A percentile compares a stretch with the other conserved stretches of the same genome.
Evolutionary conservation across 2,888 invertebrate species (phyloP).

Genomic region (Crioceris asparagi): DNA sequence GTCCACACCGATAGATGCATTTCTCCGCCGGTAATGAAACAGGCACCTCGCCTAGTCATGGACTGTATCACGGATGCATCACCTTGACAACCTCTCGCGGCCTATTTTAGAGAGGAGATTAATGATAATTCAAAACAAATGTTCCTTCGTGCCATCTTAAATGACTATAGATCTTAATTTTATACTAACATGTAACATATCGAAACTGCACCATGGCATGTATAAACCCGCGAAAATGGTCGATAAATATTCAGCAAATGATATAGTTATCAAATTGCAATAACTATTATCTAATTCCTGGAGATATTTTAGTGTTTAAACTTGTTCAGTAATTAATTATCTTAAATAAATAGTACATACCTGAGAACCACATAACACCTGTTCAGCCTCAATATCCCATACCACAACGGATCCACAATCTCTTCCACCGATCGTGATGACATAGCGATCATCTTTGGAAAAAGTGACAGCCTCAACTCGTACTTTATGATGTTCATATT

Average conservation of each 20-base stretch:
- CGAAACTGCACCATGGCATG: too few species aligned
- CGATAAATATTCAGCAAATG: too few species aligned
- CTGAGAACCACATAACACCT: slow-evolving; percentile 39
- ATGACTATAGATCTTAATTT: too few species aligned
- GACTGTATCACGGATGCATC: slow-evolving; percentile 37
- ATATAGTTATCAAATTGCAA: too few species aligned
- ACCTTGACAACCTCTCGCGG: slow-evolving; percentile 31
- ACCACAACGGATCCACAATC: slow-evolving; percentile 84
- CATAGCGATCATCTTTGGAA: slow-evolving; percentile 66
- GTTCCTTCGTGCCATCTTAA: too few species aligned
- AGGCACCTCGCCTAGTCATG: slow-evolving; percentile 47
- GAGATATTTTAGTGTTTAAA: too few species aligned
- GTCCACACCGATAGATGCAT: slow-evolving; percentile 59
- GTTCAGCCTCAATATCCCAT: slow-evolving; percentile 55
- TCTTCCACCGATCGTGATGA: slow-evolving; percentile 64
- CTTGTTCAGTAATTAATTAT: too few species aligned
- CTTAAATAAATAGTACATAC: too few species aligned
- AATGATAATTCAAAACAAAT: neutral
- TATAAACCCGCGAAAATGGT: too few species aligned
- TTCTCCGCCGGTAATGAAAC: slow-evolving; percentile 55
- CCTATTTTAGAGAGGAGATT: slow-evolving; percentile 5
- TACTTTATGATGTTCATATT: slow-evolving; percentile 79
- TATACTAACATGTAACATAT: too few species aligned
- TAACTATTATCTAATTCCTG: too few species aligned
- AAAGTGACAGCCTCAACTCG: slow-evolving; percentile 79